A percentile compares a stretch with the other conserved stretches of the same genome.
Conservation (phyloP, 2,888 invertebrate genomes). For the Hipparchia semele region DNA sequence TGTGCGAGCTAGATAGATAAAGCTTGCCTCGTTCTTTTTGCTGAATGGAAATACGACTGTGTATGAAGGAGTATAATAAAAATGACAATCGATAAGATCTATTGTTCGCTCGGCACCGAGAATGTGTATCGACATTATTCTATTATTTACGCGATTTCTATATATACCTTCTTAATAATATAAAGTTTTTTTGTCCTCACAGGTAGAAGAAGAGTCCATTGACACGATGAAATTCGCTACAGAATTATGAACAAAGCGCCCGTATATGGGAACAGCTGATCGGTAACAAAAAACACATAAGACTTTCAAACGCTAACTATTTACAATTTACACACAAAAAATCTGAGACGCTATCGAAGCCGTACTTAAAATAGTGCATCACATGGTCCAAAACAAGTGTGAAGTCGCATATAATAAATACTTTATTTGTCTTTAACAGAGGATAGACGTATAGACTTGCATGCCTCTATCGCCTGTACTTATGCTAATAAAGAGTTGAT, state of each 20-base stretch:
- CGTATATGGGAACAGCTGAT: constrained; percentile 41
- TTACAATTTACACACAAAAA: constrained; percentile 6
- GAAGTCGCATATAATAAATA: neutral
- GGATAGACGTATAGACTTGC: no score
- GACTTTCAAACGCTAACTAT: constrained; percentile 25
- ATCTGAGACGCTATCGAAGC: constrained; percentile 23
- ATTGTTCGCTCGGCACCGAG: constrained; percentile 22
- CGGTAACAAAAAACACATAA: constrained; percentile 32
- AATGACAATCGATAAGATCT: constrained; percentile 27
- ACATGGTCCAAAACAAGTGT: neutral
- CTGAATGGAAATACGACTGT: constrained; percentile 9
- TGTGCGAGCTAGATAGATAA: neutral
- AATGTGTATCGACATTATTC: constrained; percentile 19
- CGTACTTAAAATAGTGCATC: constrained; percentile 15
- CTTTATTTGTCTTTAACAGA: no score
- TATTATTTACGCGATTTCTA: constrained; percentile 26
- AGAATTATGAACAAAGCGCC: constrained; percentile 33
- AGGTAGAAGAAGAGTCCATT: constrained; percentile 44
- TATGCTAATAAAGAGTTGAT: no score
- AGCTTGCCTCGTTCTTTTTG: neutral
- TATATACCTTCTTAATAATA: constrained; percentile 13
- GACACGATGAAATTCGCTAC: constrained; percentile 38
- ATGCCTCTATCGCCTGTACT: no score
- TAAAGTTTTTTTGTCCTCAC: constrained; percentile 34
- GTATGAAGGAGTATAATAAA: constrained; percentile 17